These are phyloP conservation scores for Hymenochirus boettgeri DNA, from an alignment of 2,113 vertebrate genomes.

Conservation along the genomic window DNA sequence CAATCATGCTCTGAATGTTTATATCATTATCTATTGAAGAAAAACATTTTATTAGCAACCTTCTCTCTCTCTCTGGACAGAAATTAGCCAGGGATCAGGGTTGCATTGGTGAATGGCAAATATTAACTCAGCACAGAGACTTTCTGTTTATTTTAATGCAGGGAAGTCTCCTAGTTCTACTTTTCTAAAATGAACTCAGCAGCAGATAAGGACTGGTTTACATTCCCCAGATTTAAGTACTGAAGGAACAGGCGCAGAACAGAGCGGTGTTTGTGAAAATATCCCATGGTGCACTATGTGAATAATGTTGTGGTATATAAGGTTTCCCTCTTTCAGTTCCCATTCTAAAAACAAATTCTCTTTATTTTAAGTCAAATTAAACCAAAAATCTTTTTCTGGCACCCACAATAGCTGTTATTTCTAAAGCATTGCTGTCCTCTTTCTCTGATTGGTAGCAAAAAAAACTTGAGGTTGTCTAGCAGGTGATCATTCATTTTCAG, in stretches of 20 bases:
- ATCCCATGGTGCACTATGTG: too few relatives aligned
- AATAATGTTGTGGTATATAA: too few relatives aligned
- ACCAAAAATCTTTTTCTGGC: too few relatives aligned
- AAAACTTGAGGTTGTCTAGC: too few relatives aligned
- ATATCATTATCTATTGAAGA: slow-evolving; percentile 32
- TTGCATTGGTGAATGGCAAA: slow-evolving; percentile 53
- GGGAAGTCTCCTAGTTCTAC: slow-evolving; percentile 49
- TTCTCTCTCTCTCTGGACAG: slow-evolving; percentile 47
- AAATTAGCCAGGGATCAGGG: slow-evolving; percentile 54
- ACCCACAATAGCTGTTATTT: too few relatives aligned
- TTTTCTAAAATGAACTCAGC: slow-evolving; percentile 44
- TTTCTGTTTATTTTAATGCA: slow-evolving; percentile 56
- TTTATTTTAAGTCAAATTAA: too few relatives aligned
- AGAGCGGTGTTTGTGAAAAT: too few relatives aligned
- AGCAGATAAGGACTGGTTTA: slow-evolving; percentile 42
- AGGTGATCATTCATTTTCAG: too few relatives aligned
- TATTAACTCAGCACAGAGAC: slow-evolving; percentile 55
- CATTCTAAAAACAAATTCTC: too few relatives aligned
- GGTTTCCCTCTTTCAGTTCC: too few relatives aligned
- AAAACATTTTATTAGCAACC: slow-evolving; percentile 58
- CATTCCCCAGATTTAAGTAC: slow-evolving; percentile 1
- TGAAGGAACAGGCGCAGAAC: not conserved
- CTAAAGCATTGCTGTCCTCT: too few relatives aligned
- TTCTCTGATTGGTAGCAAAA: too few relatives aligned
- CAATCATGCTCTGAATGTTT: slow-evolving; percentile 31